These are phyloP conservation scores for Crematogaster levior DNA, from an alignment of 2,888 invertebrate genomes.

Conservation along the genomic window DNA sequence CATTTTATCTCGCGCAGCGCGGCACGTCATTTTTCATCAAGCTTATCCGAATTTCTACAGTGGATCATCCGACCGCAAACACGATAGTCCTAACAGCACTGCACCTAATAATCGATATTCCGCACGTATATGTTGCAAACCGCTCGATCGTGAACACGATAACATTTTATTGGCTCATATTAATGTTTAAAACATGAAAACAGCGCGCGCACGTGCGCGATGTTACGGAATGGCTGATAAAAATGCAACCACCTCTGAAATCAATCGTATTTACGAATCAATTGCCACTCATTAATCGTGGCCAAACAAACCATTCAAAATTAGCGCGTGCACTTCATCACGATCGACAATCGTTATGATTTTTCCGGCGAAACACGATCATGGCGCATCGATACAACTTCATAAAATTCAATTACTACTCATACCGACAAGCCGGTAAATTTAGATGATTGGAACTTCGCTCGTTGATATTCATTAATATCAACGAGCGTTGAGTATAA, in stretches of 20 bases:
- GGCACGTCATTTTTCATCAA: constrained; percentile 24
- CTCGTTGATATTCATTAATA: constrained; percentile 44
- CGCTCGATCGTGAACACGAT: constrained; percentile 38
- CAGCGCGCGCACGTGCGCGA: background rate
- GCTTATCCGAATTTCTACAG: background rate
- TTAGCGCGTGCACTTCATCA: constrained; percentile 54
- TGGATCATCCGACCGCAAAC: constrained; percentile 36
- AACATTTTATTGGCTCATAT: constrained; percentile 40
- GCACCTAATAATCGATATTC: constrained; percentile 42
- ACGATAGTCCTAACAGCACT: constrained; percentile 39
- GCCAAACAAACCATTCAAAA: constrained; percentile 53
- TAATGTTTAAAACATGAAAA: constrained; percentile 24
- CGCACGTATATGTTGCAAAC: constrained; percentile 8
- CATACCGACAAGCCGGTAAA: constrained; percentile 47
- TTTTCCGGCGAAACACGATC: constrained; percentile 58
- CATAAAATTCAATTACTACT: constrained; percentile 75
- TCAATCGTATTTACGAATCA: constrained; percentile 22
- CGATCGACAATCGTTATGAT: constrained; percentile 48
- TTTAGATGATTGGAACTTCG: constrained; percentile 62
- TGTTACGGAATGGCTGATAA: constrained; percentile 30
- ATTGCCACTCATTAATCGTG: constrained; percentile 59
- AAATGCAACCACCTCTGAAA: background rate
- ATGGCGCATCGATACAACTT: constrained; percentile 56
- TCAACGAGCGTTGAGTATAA: constrained; percentile 8
- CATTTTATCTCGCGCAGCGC: constrained; percentile 11